Base-by-base conservation (phyloP, 2,888 invertebrate genomes). In the Trissoscelio sp. region DNA sequence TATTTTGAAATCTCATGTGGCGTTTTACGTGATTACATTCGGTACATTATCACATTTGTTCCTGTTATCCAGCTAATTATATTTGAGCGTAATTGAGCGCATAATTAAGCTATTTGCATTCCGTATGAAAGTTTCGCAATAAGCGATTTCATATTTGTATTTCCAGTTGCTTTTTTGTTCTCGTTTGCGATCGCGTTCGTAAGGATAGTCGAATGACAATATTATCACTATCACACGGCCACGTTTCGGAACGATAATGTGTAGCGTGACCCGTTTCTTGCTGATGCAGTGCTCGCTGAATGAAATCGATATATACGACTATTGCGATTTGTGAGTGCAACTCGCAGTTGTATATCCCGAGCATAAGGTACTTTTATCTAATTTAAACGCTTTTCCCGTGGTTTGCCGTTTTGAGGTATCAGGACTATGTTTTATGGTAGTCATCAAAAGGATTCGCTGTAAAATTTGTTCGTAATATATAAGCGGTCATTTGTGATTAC, bases 301-400 rank as follows among this genome's bases (percentile, higher is more conserved):
- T 67, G 67, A 66, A 73, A 79, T 79, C 73, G 58, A 79, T 79
- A 73, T 60, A 79, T 60, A 67, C 64, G 78, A 57, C 31, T 48
- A 66, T 72, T 72, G 55, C 77, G 53, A 77, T 77, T 69, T 62
- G 69, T 22, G 67, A 69, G 39, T 64, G 55, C 16, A 55, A 57
- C 64, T 46, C 6, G 28, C 64, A 46, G 14, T 22, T 73, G 37
- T 48, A 66, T 62, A 53, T 60, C 51, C 20, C 24, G 22, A 48
- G 51, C 74, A 48, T 46, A 55, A 46, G 31, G 20, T 46, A 64
- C 31, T 66, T 66, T 58, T 66, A 66, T 75, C 66, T 58, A 46
- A 75, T 66, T 66, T 66, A 34, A 58, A 66, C 37, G 24, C 20
- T 66, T 57, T 66, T 39, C 12, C 18, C 39, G 37, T 14, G 28